Base-by-base conservation (phyloP, 2,888 invertebrate species). In the Epirrhoe alternata region DNA sequence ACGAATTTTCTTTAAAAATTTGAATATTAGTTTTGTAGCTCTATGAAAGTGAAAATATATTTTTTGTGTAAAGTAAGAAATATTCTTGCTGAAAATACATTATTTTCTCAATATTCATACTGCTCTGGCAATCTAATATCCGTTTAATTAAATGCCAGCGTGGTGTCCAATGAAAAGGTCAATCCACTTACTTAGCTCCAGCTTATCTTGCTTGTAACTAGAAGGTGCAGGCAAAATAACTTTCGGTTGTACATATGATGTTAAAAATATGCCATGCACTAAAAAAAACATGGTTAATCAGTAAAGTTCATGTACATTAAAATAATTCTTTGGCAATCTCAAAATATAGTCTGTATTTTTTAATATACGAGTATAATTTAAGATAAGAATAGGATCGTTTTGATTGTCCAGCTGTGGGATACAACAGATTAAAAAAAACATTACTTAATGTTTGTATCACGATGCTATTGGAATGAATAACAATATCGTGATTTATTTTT, bases 111-210 rank as follows among this genome's bases (percentile, higher is more conserved):
- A 64, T 64, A 63, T 62, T 55, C 49, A 50, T 62, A 53, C 65
- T 69, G 64, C 69, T 66, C 72, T 73, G 68, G 72, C 64, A 74
- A 77, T 76, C 78, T 82, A 77, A 82, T 81, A 82, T 82, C 82
- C 83, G 82, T 73, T 80, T 79, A 75, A 80, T 82, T 78, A 79
- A 79, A 78, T 78, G 77, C 74, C 49, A 70, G 73, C 71, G 71
- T 17, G 72, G 72, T 64, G 74, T 69, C 74, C 76, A 79, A 79
- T 81, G 74, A 68, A 77, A 72, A 79, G 82, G 81, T 77, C 78
- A 80, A 71, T 79, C 73, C 76, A 62, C 72, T 68, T 69, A 73
- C 55, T 66, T 59, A 63, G 66, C 70, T 65, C 60, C 57, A 69
- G 57, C 54, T 67, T 53, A 72, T 65, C 57, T 67, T 63, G 61